Evolutionary conservation across 2,113 vertebrate species (phyloP), one percentile per base, ranked within the genome.

Genomic region (Cinclus cinclus): DNA sequence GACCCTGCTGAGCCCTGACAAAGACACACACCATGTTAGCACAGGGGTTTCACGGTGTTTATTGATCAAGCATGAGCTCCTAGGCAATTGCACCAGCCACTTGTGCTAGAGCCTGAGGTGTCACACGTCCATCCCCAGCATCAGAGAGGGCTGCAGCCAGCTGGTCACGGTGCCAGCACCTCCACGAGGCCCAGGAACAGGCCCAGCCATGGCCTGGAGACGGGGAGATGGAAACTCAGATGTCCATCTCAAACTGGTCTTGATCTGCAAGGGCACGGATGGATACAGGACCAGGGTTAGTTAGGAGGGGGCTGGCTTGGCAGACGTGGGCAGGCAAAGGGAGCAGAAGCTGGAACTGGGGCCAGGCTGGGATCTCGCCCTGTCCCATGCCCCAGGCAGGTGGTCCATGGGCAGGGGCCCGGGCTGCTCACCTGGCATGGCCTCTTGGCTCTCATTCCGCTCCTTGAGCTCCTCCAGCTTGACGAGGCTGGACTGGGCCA

Each of bases 401-500:
- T 10, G 44, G 12, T 0, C 0, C 5, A 0, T 0, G 30, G 49
- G 37, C 46, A 70, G 59, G 80, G 39, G 33, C 8, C 33, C 8
- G 62, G 39, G 35, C 94, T 94, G 63, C 97, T 98, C 97, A 99
- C 99, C 99, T 98, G 98, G 96, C 96, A 98, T 84, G 78, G 98
- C 98, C 96, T 99, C 98, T 94, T 98, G 94, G 41, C 98, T 98
- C 97, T 99, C 98, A 95, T 99, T 99, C 96, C 90, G 98, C 94
- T 99, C 98, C 97, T 98, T 98, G 94, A 96, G 92, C 83, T 98
- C 97, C 95, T 98, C 97, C 95, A 99, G 97, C 97, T 99, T 99
- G 93, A 95, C 98, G 70, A 97, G 96, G 62, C 98, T 98, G 97
- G 97, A 98, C 92, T 96, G 98, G 88, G 98, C 98, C 58, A 98